Conservation (phyloP, 2,888 invertebrate genomes). For the Mythimna pallens region DNA sequence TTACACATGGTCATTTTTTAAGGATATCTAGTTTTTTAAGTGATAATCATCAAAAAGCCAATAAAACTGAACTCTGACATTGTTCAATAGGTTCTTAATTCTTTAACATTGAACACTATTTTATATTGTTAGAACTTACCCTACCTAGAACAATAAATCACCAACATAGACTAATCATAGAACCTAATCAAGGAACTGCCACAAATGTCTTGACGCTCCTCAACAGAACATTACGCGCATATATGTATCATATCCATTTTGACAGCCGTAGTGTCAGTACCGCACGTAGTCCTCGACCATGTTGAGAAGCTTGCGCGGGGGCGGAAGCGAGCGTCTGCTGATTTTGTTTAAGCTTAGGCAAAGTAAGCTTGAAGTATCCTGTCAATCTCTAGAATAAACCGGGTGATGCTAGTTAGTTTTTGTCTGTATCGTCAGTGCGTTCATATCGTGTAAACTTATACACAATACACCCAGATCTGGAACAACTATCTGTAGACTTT, state of each 20-base stretch:
- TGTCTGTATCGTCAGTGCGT: no score
- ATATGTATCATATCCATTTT: slow-evolving; percentile 58
- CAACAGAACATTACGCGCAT: slow-evolving; percentile 15
- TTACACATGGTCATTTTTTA: no score
- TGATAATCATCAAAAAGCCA: no score
- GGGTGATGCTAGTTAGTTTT: background rate
- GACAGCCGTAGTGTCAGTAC: slow-evolving; percentile 52
- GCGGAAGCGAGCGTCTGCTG: background rate
- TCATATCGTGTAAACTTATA: no score
- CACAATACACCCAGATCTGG: no score
- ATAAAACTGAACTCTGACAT: no score
- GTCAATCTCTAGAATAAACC: background rate
- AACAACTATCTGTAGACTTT: no score
- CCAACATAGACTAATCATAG: slow-evolving; percentile 23
- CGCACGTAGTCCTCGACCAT: background rate
- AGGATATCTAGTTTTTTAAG: no score
- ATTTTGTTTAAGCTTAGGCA: background rate
- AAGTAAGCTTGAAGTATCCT: background rate
- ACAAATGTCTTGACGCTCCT: slow-evolving; percentile 36
- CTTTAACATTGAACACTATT: background rate
- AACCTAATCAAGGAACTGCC: slow-evolving; percentile 50
- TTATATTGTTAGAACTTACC: background rate
- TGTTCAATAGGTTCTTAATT: background rate
- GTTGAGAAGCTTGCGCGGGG: background rate
- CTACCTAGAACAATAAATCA: slow-evolving; percentile 26